Evolutionary conservation across 2,888 invertebrate species (phyloP).

Genomic region (Chironomus tentans): DNA sequence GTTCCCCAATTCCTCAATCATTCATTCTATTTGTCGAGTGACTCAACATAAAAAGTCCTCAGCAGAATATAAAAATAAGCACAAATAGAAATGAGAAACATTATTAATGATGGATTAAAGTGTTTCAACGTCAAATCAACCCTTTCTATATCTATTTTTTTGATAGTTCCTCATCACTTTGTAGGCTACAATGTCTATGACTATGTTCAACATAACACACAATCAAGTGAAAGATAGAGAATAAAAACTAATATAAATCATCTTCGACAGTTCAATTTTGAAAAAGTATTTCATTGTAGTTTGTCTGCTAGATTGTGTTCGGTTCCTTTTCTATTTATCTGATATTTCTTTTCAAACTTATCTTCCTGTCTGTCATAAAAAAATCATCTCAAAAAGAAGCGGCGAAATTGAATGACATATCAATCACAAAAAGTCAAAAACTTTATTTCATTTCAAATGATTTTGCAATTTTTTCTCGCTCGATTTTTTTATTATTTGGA

Average conservation of each 20-base stretch:
- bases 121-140: constrained; percentile 23
- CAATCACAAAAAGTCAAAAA: constrained; percentile 16
- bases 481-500: not conserved
- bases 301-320: not conserved
- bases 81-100: not conserved
- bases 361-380: constrained; percentile 6
- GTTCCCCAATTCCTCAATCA: not conserved
- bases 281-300: not conserved
- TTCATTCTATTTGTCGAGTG: constrained; percentile 19
- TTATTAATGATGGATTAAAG: constrained; percentile 21
- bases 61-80: not conserved
- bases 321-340: no score
- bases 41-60: not conserved
- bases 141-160: constrained; percentile 1
- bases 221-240: not conserved
- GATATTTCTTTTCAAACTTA: not conserved
- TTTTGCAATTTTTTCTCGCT: not conserved
- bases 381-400: constrained; percentile 7
- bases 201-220: not conserved
- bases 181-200: no score
- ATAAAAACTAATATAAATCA: constrained; percentile 23
- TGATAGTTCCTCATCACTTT: no score
- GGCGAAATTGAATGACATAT: constrained; percentile 15
- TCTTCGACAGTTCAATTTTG: constrained; percentile 21
- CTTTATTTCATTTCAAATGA: not conserved